phyloP scores from a whole-genome alignment of 1,140 invertebrate species.

The Psilanteris sp. region DNA sequence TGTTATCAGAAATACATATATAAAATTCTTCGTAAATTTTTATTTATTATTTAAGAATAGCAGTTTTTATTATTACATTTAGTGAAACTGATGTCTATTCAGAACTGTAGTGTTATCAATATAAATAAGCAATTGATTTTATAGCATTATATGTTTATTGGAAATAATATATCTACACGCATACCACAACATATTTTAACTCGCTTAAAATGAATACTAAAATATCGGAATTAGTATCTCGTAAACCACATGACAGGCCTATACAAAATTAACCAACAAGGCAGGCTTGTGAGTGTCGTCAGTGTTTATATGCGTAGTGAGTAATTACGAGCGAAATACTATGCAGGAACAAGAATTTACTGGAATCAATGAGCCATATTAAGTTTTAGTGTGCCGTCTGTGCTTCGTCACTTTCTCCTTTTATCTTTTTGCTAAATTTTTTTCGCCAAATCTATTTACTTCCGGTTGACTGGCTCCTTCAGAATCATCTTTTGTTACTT shows the following conservation, averaged over 20 bases:
- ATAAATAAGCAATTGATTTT: no score
- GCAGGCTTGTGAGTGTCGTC: constrained; percentile 35
- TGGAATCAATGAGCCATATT: constrained; percentile 30
- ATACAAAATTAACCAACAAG: constrained; percentile 43
- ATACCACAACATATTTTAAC: no score
- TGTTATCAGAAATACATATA: no score
- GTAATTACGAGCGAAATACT: constrained; percentile 50
- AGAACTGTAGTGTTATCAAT: no score
- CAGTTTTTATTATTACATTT: no score
- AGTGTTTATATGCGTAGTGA: constrained; percentile 55
- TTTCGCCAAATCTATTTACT: constrained; percentile 30
- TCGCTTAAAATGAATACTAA: constrained; percentile 39
- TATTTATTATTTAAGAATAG: no score
- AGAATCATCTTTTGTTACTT: constrained; percentile 36
- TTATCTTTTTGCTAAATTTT: constrained; percentile 10
- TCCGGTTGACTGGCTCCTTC: constrained; percentile 36
- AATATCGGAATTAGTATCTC: constrained; percentile 33
- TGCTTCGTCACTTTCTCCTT: constrained; percentile 33
- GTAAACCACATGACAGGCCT: constrained; percentile 20
- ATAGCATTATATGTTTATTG: no score
- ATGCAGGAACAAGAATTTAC: constrained; percentile 31
- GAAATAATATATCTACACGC: no score
- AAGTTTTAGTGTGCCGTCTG: constrained; percentile 31
- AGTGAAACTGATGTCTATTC: no score
- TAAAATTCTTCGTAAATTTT: no score